Evolutionary conservation across 2,797 vertebrate genomes (phyloP).

Genomic region (Chloroceryle inda): DNA sequence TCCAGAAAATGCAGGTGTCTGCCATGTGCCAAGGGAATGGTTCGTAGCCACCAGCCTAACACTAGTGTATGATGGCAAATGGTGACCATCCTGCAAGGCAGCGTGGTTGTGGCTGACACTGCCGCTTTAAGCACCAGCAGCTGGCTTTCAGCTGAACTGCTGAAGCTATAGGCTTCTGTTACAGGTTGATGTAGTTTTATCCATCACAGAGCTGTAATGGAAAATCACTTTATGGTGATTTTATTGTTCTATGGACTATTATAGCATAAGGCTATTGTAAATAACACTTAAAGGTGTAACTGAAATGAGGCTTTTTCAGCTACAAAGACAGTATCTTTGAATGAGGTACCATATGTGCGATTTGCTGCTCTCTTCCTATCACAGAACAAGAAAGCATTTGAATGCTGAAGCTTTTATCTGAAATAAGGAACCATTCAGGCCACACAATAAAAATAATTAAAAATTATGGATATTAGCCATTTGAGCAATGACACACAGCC

Average conservation of each 20-base stretch:
- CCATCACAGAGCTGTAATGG: not conserved
- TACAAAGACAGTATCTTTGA: not conserved
- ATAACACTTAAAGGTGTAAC: not conserved
- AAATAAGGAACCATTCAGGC: not conserved
- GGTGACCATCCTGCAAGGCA: not conserved
- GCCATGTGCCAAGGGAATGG: not conserved
- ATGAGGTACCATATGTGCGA: not conserved
- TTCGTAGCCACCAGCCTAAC: not conserved
- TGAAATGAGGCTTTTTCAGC: slow-evolving; percentile 7
- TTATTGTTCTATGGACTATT: not conserved
- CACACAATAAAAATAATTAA: not conserved
- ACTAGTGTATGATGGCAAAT: not conserved
- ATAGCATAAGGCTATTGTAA: not conserved
- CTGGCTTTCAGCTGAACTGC: not conserved
- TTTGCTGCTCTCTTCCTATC: not conserved
- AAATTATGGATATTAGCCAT: not conserved
- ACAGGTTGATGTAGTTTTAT: not conserved
- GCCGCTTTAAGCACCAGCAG: not conserved
- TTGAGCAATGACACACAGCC: not conserved
- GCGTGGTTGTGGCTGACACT: not conserved
- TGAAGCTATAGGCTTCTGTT: not conserved
- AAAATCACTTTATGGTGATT: not conserved
- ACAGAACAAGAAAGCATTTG: not conserved
- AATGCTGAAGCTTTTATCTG: not conserved
- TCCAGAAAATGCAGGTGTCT: not conserved